Evolutionary conservation across 2,113 vertebrate genomes (phyloP), one percentile per base, ranked within the genome.

Genomic region (Montifringilla adamsi): DNA sequence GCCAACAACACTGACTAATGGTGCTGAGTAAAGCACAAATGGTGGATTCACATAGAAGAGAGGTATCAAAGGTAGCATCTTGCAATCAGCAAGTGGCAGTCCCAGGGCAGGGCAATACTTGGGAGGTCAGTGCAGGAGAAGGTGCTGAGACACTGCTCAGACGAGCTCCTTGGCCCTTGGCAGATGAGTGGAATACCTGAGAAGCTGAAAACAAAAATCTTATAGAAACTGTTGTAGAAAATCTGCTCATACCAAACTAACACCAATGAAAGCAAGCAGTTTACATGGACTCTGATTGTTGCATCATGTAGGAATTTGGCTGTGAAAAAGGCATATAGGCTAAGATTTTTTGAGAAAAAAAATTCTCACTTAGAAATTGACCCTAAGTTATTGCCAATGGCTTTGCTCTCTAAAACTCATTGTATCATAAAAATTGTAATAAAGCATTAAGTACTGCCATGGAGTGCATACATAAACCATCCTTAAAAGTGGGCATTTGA

Each of bases 371-470:
- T 86, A 74, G 69, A 87, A 91, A 66, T 47, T 86, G 16, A 2
- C 20, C 43, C 56, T 52, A 78, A 92, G 41, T 78, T 81, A 59
- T 31, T 89, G 46, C 35, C 47, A 74, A 19, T 86, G 31, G 33
- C 67, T 77, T 74, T 17, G 20, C 24, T 74, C 39, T 94, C 28
- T 75, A 67, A 55, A 91, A 77, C 22, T 68, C 69, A 75, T n/a
- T 75, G 52, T 74, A 47, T 72, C 60, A 69, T 94, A 92, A 92
- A 96, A 94, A 37, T 8, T 24, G 28, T 73, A 74, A 63, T 90
- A 93, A 93, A 93, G 75, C 47, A 35, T 31, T 67, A 89, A 90
- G 49, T 74, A 69, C 64, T 94, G 39, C 84, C 77, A 89, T 33
- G 80, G 43, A 70, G 63, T 47, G 17, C 18, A 3, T 66, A 35